Base-by-base conservation (phyloP, 2,113 vertebrate species). In the Todiramphus chloris region DNA sequence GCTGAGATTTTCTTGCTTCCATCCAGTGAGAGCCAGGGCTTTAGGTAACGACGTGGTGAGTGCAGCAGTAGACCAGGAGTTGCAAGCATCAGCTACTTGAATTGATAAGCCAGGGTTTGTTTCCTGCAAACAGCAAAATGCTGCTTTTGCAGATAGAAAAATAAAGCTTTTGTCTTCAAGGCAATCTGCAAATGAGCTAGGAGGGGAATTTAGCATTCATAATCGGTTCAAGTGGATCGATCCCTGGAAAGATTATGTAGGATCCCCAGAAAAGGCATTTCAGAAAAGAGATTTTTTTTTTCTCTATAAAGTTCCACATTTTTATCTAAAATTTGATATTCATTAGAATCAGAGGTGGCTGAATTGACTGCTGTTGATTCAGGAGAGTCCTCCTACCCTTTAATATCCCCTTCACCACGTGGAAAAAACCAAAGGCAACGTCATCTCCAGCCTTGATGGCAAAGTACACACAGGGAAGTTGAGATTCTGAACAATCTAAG, bases 141-240 rank as follows among this genome's bases (percentile, higher is more conserved):
- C 48, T 79, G 70, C 78, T 76, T 90, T 82, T 70, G 53, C 56
- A 60, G 81, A 62, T 51, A 30, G 35, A 55, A 55, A 37, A 44
- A 37, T 37, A 77, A 79, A 46, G 23, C 39, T 79, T 87, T 87
- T 85, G 33, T 85, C 78, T 93, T 64, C 44, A 62, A 66, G 67
- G 35, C 30, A 66, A 88, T 44, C 67, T 46, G 33, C 48, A 83
- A 90, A 72, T 53, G 17, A 90, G 18, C 20, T 21, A 8, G 63
- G 69, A 77, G 39, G 28, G 46, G 76, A 77, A 86, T 77, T 76
- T 73, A 73, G 46, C 39, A 21, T 56, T 73, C 58, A 25, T 19
- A n/a, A 33, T 7, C 28, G 33, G 48, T 72, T 68, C 39, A 44
- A 64, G 18, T 30, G 58, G 58, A 75, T 91, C 79, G 56, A 73